These are phyloP conservation scores for Caradrina kadenii DNA, from an alignment of 2,888 invertebrate genomes.

Conservation along the genomic window DNA sequence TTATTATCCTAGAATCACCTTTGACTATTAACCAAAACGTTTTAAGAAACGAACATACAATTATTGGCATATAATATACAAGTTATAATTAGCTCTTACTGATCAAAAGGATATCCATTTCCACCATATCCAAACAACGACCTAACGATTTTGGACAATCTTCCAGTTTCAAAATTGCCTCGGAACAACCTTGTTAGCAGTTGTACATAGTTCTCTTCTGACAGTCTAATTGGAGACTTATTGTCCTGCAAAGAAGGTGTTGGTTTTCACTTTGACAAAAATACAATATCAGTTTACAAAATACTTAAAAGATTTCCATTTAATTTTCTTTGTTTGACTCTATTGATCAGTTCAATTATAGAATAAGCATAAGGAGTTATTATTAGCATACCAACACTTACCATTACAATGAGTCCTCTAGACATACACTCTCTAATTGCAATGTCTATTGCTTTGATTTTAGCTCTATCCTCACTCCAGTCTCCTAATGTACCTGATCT, in stretches of 20 bases:
- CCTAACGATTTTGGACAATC: conserved; percentile 78
- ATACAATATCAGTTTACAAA: neutral
- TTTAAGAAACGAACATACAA: too few relatives aligned
- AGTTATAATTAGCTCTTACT: conserved; percentile 68
- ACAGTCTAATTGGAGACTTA: conserved; percentile 77
- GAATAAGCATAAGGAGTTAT: neutral
- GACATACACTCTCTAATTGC: conserved; percentile 83
- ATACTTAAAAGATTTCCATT: neutral
- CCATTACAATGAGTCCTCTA: conserved; percentile 82
- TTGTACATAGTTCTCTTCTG: conserved; percentile 80
- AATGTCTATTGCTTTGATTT: conserved; percentile 80
- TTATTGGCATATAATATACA: neutral
- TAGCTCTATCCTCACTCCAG: conserved; percentile 75
- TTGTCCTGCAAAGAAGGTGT: conserved; percentile 73
- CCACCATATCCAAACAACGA: conserved; percentile 81
- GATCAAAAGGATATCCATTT: conserved; percentile 72
- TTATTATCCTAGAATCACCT: neutral
- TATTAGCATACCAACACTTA: conserved; percentile 59
- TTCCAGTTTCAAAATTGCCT: conserved; percentile 80
- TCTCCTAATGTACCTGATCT: conserved; percentile 72
- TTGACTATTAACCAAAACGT: neutral
- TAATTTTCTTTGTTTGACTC: neutral
- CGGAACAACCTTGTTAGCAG: conserved; percentile 81
- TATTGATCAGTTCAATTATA: neutral
- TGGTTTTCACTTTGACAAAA: neutral